A percentile compares a stretch with the other conserved stretches of the same genome.
Conservation (phyloP, 92 coral and sea anemone species). For the Meandrina meandrites region DNA sequence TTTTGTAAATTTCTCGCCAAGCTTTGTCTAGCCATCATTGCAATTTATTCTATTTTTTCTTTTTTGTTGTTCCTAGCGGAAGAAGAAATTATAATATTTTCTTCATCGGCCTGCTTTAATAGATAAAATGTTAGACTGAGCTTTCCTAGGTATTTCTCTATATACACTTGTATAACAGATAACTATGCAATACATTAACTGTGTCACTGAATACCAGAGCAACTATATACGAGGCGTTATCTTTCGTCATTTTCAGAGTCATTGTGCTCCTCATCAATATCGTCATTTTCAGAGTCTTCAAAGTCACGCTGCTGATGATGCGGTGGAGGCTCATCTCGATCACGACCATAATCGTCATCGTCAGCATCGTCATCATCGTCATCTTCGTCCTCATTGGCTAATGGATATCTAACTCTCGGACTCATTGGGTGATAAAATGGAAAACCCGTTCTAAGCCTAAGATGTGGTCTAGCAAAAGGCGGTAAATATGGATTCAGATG, state of each 20-base stretch:
- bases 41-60: too few species aligned
- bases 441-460: not conserved
- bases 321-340: constrained; percentile 4
- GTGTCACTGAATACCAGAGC: not conserved
- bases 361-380: constrained; percentile 19
- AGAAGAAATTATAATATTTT: too few species aligned
- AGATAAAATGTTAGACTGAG: too few species aligned
- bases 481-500: constrained; percentile 21
- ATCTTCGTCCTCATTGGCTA: not conserved
- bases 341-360: not conserved
- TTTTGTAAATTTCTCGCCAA: too few species aligned
- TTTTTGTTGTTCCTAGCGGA: too few species aligned
- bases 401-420: not conserved
- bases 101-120: too few species aligned
- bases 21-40: too few species aligned
- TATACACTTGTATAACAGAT: too few species aligned
- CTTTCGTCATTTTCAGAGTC: constrained; percentile 28
- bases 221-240: not conserved
- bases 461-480: not conserved
- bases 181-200: not conserved
- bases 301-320: constrained; percentile 1
- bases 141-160: too few species aligned
- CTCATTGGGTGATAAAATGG: constrained; percentile 3
- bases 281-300: constrained; percentile 17
- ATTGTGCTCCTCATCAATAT: constrained; percentile 17